These are phyloP conservation scores for Geopemphigus sp. DNA, from an alignment of 1,140 invertebrate species.

Conservation along the genomic window DNA sequence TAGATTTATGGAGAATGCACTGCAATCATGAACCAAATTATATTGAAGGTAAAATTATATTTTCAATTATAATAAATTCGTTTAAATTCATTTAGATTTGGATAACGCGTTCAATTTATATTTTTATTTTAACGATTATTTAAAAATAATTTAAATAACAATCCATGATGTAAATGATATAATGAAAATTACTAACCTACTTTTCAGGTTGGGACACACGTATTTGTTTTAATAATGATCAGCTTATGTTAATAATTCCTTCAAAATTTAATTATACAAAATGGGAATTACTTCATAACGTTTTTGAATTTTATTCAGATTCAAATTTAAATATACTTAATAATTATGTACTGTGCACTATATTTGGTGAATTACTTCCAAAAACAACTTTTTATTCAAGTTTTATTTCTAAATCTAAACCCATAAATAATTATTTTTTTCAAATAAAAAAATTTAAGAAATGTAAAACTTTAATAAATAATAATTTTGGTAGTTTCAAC, in stretches of 20 bases:
- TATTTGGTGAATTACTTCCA: conserved; percentile 9
- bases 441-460: conserved; percentile 12
- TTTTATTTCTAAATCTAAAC: neutral
- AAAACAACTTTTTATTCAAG: conserved; percentile 9
- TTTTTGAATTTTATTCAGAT: conserved; percentile 31
- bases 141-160: no score
- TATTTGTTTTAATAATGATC: conserved; percentile 23
- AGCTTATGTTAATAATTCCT: neutral
- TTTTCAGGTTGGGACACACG: conserved; percentile 37
- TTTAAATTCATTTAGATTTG: no score
- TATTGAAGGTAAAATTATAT: conserved; percentile 26
- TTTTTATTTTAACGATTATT: no score
- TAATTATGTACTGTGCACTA: conserved; percentile 12
- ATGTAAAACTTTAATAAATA: neutral
- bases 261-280: neutral
- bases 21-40: neutral
- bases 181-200: neutral
- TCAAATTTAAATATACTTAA: neutral
- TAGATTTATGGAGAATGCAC: conserved; percentile 17
- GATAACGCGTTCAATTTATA: no score
- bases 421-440: neutral
- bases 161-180: neutral
- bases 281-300: conserved; percentile 16
- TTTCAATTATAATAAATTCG: neutral
- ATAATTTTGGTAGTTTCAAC: conserved; percentile 10